Evolutionary conservation across 2,113 vertebrate species (phyloP).

Genomic region (Spea multiplicata): DNA sequence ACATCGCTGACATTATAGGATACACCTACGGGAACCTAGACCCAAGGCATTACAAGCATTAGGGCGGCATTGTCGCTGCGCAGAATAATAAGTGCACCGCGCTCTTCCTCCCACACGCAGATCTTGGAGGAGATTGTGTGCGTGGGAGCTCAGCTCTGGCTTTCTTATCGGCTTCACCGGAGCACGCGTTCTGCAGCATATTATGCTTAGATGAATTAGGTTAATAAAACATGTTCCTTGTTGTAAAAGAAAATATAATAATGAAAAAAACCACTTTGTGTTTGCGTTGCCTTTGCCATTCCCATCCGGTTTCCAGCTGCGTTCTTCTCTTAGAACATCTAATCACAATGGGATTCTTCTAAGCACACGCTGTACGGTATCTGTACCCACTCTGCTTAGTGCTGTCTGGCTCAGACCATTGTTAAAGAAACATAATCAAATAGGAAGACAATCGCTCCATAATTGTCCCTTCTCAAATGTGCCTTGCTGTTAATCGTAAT

Average conservation of each 20-base stretch:
- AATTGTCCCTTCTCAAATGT: too few relatives aligned
- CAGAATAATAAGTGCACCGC: constrained; percentile 32
- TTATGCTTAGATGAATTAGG: constrained; percentile 20
- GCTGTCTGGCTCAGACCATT: not conserved
- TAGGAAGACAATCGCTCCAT: too few relatives aligned
- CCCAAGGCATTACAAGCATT: constrained; percentile 6
- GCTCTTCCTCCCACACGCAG: not conserved
- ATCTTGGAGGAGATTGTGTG: constrained; percentile 18
- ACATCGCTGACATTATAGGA: not conserved
- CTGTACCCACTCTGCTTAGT: constrained; percentile 43
- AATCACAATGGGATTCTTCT: constrained; percentile 35
- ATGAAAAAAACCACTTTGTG: rapidly evolving
- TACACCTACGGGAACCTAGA: constrained; percentile 16
- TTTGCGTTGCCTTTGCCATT: constrained; percentile 27
- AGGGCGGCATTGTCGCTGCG: constrained; percentile 25
- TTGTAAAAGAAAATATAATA: not conserved
- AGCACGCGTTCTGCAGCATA: constrained; percentile 1
- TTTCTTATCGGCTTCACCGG: constrained; percentile 9
- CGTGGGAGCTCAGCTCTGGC: constrained; percentile 12
- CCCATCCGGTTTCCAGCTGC: constrained; percentile 8
- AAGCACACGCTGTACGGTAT: constrained; percentile 7
- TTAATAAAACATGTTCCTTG: not conserved
- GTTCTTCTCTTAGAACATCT: constrained; percentile 7
- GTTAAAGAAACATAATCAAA: too few relatives aligned
- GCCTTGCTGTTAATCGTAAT: too few relatives aligned